Evolutionary conservation across 2,888 invertebrate genomes (phyloP).

Genomic region (Bellardia bayeri): DNA sequence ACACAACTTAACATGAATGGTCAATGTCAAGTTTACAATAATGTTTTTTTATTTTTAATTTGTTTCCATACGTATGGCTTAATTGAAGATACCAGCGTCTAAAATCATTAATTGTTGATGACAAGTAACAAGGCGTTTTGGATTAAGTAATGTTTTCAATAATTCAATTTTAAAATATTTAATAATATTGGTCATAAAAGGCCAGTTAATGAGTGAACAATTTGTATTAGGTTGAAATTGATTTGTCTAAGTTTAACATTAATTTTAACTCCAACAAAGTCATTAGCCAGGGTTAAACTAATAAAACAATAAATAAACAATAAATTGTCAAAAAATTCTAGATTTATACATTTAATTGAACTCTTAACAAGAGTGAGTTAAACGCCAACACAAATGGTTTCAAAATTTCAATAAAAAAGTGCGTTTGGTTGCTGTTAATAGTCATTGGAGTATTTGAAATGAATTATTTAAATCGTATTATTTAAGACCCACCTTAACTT

Average conservation of each 20-base stretch:
- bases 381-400: background rate
- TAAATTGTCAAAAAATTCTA: constrained; percentile 11
- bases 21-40: constrained; percentile 65
- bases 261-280: background rate
- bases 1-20: background rate
- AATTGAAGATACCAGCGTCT: constrained; percentile 27
- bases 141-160: background rate
- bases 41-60: constrained; percentile 8
- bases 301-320: background rate
- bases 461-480: constrained; percentile 10
- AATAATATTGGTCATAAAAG: too few species aligned
- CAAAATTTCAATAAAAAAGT: background rate
- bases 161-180: background rate
- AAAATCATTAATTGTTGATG: constrained; percentile 43
- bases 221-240: constrained; percentile 1
- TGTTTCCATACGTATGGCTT: constrained; percentile 13
- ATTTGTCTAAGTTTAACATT: background rate
- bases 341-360: background rate
- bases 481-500: constrained; percentile 49
- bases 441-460: constrained; percentile 5
- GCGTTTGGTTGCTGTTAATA: background rate
- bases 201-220: too few species aligned
- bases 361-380: background rate
- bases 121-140: constrained; percentile 28
- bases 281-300: constrained; percentile 32